Percentiles rank a stretch among this genome's conserved stretches.
These are phyloP conservation scores for Stratiolaelaps scimitus DNA, from an alignment of 1,140 invertebrate genomes.

Conservation along the genomic window DNA sequence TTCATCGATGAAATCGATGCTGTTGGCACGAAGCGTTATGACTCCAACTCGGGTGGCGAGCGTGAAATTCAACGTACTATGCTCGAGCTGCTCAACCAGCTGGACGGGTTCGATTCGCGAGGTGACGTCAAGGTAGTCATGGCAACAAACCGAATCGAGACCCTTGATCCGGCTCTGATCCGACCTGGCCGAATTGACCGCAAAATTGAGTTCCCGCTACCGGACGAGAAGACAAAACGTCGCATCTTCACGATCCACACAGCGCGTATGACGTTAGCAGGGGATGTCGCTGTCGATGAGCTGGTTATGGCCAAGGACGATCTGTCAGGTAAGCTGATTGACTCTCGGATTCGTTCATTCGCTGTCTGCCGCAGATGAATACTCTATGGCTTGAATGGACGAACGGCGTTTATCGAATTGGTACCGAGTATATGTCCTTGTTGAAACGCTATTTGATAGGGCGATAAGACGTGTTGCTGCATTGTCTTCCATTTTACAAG, in stretches of 20 bases:
- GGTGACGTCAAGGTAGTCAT: conserved; percentile 95
- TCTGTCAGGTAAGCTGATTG: conserved; percentile 59
- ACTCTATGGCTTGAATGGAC: too few species aligned
- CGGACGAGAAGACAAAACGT: conserved; percentile 97
- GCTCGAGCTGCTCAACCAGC: conserved; percentile 95
- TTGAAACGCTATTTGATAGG: too few species aligned
- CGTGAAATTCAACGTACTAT: conserved; percentile 99
- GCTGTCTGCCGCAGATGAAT: too few species aligned
- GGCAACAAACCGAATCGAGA: conserved; percentile 99
- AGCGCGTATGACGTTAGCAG: conserved; percentile 88
- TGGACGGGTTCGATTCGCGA: conserved; percentile 94
- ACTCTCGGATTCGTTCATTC: too few species aligned
- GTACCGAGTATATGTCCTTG: too few species aligned
- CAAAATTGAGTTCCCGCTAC: conserved; percentile 98
- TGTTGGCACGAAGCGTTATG: conserved; percentile 97
- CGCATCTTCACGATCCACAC: conserved; percentile 98
- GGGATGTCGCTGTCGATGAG: conserved; percentile 94
- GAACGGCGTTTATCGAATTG: too few species aligned
- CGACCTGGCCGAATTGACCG: conserved; percentile 96
- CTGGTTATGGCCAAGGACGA: conserved; percentile 99
- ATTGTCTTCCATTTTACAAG: too few species aligned
- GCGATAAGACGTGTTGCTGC: too few species aligned
- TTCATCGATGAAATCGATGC: conserved; percentile 99
- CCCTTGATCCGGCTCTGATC: conserved; percentile 94
- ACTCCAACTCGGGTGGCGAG: conserved; percentile 98